Evolutionary conservation across 2,888 invertebrate species (phyloP).

Genomic region (Loripinus fragilis): DNA sequence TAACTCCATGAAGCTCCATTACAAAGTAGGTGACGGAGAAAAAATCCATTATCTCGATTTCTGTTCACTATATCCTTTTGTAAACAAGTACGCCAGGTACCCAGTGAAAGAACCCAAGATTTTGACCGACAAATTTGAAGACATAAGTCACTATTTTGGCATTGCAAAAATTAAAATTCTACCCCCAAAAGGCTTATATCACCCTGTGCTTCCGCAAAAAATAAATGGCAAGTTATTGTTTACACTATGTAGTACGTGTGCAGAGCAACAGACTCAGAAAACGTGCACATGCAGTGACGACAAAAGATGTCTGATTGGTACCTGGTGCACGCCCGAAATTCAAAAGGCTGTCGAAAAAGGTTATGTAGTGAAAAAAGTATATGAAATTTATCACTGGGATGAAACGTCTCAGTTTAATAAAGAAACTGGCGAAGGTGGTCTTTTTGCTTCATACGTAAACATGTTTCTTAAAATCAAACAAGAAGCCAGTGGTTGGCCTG

Average conservation of each 20-base stretch:
- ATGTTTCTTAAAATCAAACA: conserved; percentile 35
- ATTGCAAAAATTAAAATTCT: conserved; percentile 20
- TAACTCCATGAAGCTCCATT: background rate
- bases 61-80: background rate
- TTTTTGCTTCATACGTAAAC: conserved; percentile 28
- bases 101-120: conserved; percentile 26
- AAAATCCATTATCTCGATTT: background rate
- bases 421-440: conserved; percentile 15
- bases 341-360: conserved; percentile 30
- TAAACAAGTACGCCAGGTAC: conserved; percentile 14
- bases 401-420: conserved; percentile 24
- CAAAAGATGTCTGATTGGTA: conserved; percentile 16
- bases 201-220: conserved; percentile 24
- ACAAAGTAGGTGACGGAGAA: background rate
- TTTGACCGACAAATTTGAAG: conserved; percentile 17
- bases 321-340: conserved; percentile 33
- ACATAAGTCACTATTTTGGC: conserved; percentile 15
- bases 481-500: background rate
- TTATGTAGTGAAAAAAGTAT: conserved; percentile 28
- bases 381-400: conserved; percentile 40
- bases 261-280: conserved; percentile 2
- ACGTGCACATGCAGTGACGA: conserved; percentile 11
- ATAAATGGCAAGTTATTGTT: conserved; percentile 35
- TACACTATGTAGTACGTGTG: conserved; percentile 27
- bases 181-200: conserved; percentile 1